phyloP scores from a whole-genome alignment of 1,140 invertebrate genomes.

The Hirudo medicinalis region DNA sequence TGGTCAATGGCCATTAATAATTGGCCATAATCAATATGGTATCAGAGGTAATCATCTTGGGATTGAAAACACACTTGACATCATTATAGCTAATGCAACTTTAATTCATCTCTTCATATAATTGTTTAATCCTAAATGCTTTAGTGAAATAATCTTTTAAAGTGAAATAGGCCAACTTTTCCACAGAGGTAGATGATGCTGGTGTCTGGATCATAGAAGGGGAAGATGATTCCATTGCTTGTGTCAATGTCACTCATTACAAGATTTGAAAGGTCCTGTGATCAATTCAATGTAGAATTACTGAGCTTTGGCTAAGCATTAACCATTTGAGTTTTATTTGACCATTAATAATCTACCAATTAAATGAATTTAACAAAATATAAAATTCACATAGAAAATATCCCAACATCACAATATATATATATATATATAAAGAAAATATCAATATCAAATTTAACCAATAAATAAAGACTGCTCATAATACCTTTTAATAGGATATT shows the following conservation, averaged over 20 bases:
- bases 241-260: constrained; percentile 36
- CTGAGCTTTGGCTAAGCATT: too few relatives aligned
- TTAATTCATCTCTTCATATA: background rate
- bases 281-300: background rate
- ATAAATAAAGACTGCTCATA: background rate
- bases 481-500: background rate
- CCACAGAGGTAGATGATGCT: constrained; percentile 39
- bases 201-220: constrained; percentile 40
- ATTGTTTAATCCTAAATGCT: background rate
- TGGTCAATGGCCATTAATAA: too few relatives aligned
- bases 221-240: constrained; percentile 41
- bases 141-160: background rate
- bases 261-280: constrained; percentile 24
- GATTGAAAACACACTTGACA: too few relatives aligned
- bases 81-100: too few relatives aligned
- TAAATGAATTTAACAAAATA: too few relatives aligned
- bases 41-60: too few relatives aligned
- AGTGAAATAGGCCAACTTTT: constrained; percentile 27
- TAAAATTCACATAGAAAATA: too few relatives aligned
- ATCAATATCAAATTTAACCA: background rate
- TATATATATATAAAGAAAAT: too few relatives aligned
- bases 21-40: too few relatives aligned
- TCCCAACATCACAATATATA: background rate
- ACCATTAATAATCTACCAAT: too few relatives aligned
- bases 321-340: too few relatives aligned